A percentile compares a stretch with the other conserved stretches of the same genome.
These are phyloP conservation scores for Netelia fuscicornis DNA, from an alignment of 2,888 invertebrate genomes.

Conservation along the genomic window DNA sequence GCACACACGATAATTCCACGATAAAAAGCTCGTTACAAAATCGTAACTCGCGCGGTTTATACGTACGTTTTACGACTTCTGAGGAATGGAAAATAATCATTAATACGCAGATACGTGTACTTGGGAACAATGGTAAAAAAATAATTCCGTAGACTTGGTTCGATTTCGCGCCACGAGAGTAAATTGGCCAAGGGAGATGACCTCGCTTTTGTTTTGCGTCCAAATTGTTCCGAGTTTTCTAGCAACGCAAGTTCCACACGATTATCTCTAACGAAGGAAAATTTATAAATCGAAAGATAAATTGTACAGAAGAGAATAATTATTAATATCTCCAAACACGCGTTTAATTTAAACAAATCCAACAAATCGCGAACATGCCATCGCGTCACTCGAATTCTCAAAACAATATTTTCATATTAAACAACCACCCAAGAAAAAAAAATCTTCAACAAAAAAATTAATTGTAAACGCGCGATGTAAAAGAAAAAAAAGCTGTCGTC, in stretches of 20 bases:
- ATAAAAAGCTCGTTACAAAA: constrained; percentile 33
- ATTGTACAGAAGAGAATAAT: too few relatives aligned
- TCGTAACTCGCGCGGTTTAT: constrained; percentile 14
- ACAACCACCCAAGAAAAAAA: too few relatives aligned
- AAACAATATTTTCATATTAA: too few relatives aligned
- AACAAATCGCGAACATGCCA: too few relatives aligned
- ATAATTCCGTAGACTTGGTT: constrained; percentile 74
- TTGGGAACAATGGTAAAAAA: constrained; percentile 18
- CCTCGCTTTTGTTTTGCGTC: too few relatives aligned
- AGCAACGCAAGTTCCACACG: too few relatives aligned
- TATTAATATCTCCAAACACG: too few relatives aligned
- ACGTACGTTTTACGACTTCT: constrained; percentile 50
- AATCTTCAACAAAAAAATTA: background rate
- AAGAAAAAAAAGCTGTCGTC: background rate
- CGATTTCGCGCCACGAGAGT: constrained; percentile 70
- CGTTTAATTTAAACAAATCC: too few relatives aligned
- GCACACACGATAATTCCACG: constrained; percentile 17
- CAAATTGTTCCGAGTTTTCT: too few relatives aligned
- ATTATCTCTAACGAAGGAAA: too few relatives aligned
- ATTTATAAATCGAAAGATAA: too few relatives aligned
- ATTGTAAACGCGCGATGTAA: background rate
- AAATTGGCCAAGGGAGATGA: constrained; percentile 61
- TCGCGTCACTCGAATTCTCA: too few relatives aligned
- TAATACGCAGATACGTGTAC: constrained; percentile 20
- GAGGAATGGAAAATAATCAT: constrained; percentile 26